These are phyloP conservation scores for Symphodus melops DNA, from an alignment of 2,113 vertebrate species.

Conservation along the genomic window DNA sequence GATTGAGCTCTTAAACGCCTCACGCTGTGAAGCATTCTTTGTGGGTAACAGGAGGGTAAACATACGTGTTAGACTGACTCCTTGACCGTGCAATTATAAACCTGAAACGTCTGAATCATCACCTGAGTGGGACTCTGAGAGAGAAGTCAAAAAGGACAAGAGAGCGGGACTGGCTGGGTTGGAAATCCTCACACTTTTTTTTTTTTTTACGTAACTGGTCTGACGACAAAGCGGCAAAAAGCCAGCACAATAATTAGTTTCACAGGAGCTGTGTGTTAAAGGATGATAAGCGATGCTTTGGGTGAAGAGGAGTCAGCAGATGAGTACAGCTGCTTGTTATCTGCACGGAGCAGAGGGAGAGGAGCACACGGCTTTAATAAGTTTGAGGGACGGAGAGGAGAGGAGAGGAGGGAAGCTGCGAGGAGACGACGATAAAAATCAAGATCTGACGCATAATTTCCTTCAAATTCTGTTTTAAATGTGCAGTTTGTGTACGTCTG, in stretches of 20 bases:
- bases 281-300: conserved; percentile 72
- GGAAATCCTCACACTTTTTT: conserved; percentile 27
- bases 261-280: conserved; percentile 70
- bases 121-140: conserved; percentile 6
- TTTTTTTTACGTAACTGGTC: conserved; percentile 18
- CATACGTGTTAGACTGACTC: neutral
- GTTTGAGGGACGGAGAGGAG: conserved; percentile 56
- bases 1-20: neutral
- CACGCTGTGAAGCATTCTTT: neutral
- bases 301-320: conserved; percentile 67
- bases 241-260: conserved; percentile 72
- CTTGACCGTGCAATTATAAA: neutral
- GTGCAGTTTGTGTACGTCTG: conserved; percentile 10
- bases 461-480: conserved; percentile 14
- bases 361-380: conserved; percentile 52
- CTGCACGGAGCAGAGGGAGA: conserved; percentile 59
- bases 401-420: conserved; percentile 22
- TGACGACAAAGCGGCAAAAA: conserved; percentile 43
- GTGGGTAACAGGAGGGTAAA: neutral
- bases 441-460: conserved; percentile 26
- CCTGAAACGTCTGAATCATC: conserved; percentile 11
- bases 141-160: conserved; percentile 37
- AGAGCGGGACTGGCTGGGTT: neutral
- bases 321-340: conserved; percentile 70
- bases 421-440: conserved; percentile 37